Base-by-base conservation (phyloP, 2,113 vertebrate species). In the Anseranas semipalmata region DNA sequence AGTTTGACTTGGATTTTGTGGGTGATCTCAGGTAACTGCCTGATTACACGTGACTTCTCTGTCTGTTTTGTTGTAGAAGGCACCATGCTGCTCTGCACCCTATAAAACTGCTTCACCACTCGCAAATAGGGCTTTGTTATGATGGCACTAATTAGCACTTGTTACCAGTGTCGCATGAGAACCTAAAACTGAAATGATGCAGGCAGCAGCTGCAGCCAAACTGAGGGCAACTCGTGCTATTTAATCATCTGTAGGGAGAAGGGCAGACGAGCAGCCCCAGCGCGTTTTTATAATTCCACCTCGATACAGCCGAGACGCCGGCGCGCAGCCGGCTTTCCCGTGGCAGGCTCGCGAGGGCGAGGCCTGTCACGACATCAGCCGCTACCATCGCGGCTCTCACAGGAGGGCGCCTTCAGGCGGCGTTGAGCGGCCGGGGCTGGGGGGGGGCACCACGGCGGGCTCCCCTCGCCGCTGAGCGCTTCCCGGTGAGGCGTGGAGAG, bases 241-340 rank as follows among this genome's bases (percentile, higher is more conserved):
- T 19, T 3, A 15, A 10, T 50, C 37, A 12, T 17, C 66, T 32
- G 27, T 2, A 50, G 37, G 24, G 70, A 30, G 9, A 24, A 35
- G 7, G 11, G 12, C 45, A 15, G 25, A 15, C 20, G 15, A 9
- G 4, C 18, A 43, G 72, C 24, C 10, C 59, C 10, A 15, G 33
- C 0, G 6, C 39, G 3, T 19, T 39, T 35, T 15, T 7, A 2
- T 1, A 10, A 8, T 7, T 33, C 6, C 4, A 5, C 27, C 33
- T 6, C 73, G 6, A 0, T 0, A 8, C 21, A 27, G 20, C 30
- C 5, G 8, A 77, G 28, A 33, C 0, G 32, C 7, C 1, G 5
- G 12, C 10, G 3, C 1, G 8, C 2, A 1, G 45, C 6, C 41
- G 0, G 41, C 46, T 28, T 12, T 1, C n/a, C 0, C 27, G 24